These are phyloP conservation scores for Pangasius macronema DNA, from an alignment of 2,797 vertebrate genomes.

Conservation along the genomic window DNA sequence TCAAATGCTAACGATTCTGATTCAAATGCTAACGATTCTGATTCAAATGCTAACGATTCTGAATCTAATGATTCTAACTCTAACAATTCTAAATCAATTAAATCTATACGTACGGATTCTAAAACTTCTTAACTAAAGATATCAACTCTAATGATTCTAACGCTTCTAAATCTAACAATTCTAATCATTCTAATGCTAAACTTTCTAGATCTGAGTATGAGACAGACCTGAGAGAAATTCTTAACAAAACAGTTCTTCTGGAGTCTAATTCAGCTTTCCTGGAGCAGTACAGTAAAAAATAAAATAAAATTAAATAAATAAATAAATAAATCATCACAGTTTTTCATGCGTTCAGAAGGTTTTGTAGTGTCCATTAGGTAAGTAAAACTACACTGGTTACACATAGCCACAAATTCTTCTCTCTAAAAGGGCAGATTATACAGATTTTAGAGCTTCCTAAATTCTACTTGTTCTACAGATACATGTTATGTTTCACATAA, in stretches of 20 bases:
- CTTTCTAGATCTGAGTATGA: neutral
- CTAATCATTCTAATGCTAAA: neutral
- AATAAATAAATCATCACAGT: no score
- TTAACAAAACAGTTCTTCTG: no score
- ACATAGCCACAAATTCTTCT: neutral
- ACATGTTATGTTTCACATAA: neutral
- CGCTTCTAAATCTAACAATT: neutral
- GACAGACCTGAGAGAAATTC: no score
- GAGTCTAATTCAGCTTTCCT: no score
- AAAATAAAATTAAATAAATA: no score
- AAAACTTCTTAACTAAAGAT: neutral
- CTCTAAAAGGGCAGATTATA: neutral
- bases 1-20: no score
- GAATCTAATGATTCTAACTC: neutral
- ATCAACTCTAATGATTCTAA: neutral
- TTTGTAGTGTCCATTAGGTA: neutral
- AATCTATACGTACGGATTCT: neutral
- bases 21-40: neutral
- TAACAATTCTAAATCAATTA: no score
- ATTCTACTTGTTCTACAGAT: neutral
- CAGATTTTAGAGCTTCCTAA: neutral
- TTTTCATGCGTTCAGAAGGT: neutral
- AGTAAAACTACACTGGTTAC: neutral
- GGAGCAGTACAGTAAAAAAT: no score
- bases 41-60: neutral